A percentile compares a stretch with the other conserved stretches of the same genome.
These are phyloP conservation scores for Arctia plantaginis DNA, from an alignment of 2,888 invertebrate genomes.

Conservation along the genomic window DNA sequence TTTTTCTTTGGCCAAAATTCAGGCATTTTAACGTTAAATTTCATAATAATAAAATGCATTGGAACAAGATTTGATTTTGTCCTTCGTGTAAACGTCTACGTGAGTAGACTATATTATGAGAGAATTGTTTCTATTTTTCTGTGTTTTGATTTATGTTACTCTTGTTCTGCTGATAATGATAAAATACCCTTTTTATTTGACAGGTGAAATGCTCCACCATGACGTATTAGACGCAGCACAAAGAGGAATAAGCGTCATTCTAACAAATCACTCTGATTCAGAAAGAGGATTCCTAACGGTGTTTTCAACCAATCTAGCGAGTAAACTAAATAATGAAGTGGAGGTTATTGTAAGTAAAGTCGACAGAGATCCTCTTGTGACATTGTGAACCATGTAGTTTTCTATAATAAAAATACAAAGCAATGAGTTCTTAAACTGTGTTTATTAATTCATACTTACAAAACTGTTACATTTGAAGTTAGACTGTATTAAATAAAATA, in stretches of 20 bases:
- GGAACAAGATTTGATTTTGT: not conserved
- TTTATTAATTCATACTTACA: constrained; percentile 42
- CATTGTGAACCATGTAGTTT: constrained; percentile 78
- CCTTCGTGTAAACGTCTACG: not conserved
- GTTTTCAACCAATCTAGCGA: constrained; percentile 80
- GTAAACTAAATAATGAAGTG: constrained; percentile 80
- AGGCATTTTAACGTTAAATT: not conserved
- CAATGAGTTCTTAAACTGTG: constrained; percentile 31
- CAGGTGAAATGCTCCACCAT: constrained; percentile 97
- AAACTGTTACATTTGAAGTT: constrained; percentile 40
- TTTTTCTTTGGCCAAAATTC: not conserved
- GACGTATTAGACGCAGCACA: constrained; percentile 95
- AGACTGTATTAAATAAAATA: constrained; percentile 32
- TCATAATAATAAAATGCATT: not conserved
- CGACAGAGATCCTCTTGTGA: constrained; percentile 92
- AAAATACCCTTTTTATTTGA: constrained; percentile 31
- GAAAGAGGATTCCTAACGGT: constrained; percentile 94
- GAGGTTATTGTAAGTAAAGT: constrained; percentile 89
- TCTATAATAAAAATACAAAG: constrained; percentile 33
- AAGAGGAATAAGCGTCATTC: constrained; percentile 91
- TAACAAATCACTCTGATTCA: constrained; percentile 97
- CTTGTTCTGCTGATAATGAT: not conserved
- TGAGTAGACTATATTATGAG: not conserved
- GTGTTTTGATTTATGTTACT: not conserved
- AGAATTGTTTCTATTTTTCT: not conserved